phyloP scores from a whole-genome alignment of 2,113 vertebrate genomes.

The Antennarius striatus region DNA sequence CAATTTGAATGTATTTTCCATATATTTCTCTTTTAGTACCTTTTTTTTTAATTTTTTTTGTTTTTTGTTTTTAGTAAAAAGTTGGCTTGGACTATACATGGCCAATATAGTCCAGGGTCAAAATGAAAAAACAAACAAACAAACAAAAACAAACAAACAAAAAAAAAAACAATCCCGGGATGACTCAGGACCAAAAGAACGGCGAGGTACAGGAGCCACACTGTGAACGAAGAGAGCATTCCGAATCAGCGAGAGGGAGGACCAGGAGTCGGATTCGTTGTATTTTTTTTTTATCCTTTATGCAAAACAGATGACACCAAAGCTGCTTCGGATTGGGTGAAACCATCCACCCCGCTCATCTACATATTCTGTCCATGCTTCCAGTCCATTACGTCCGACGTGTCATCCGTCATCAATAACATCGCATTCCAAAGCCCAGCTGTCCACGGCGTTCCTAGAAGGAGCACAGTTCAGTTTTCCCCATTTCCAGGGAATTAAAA shows the following conservation, averaged over 20 bases:
- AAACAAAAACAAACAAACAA: slow-evolving; percentile 30
- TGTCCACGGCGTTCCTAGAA: slow-evolving; percentile 68
- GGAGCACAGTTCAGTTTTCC: slow-evolving; percentile 36
- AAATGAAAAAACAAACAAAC: slow-evolving; percentile 59
- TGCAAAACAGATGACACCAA: slow-evolving; percentile 76
- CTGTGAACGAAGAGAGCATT: slow-evolving; percentile 77
- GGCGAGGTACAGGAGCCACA: slow-evolving; percentile 76
- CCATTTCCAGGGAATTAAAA: slow-evolving; percentile 42
- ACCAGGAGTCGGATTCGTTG: slow-evolving; percentile 61
- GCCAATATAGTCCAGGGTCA: slow-evolving; percentile 73
- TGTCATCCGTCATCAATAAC: slow-evolving; percentile 69
- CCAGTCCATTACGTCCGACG: slow-evolving; percentile 69
- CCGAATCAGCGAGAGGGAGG: slow-evolving; percentile 74
- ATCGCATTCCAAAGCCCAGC: slow-evolving; percentile 56
- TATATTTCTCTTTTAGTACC: slow-evolving; percentile 75
- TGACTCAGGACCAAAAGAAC: slow-evolving; percentile 53
- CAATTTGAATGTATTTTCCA: slow-evolving; percentile 81
- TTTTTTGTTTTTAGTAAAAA: slow-evolving; percentile 71
- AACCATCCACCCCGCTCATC: slow-evolving; percentile 70
- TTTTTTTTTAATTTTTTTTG: slow-evolving; percentile 57
- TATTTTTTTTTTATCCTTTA: slow-evolving; percentile 57
- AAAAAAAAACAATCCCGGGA: slow-evolving; percentile 55
- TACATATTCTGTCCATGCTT: slow-evolving; percentile 66
- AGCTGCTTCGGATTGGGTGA: slow-evolving; percentile 71
- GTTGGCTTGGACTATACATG: slow-evolving; percentile 79